Percentiles rank a stretch among this genome's conserved stretches.
phyloP scores from a whole-genome alignment of 2,888 invertebrate genomes.

The Phania funesta region DNA sequence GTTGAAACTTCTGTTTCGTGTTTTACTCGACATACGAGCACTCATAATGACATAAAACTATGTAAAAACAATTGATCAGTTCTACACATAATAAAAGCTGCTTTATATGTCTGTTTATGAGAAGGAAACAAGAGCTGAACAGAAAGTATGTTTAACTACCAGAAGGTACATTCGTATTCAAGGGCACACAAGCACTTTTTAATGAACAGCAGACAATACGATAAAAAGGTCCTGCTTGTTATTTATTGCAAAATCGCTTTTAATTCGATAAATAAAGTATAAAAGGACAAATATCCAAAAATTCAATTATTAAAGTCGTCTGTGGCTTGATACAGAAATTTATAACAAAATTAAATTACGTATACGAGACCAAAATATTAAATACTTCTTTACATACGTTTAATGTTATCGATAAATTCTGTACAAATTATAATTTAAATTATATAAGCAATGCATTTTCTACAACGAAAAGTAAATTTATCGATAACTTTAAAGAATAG shows the following conservation, averaged over 20 bases:
- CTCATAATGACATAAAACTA: too few relatives aligned
- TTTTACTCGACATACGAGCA: slow-evolving; percentile 1
- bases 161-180: neutral
- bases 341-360: neutral
- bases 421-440: too few relatives aligned
- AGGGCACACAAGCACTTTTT: neutral
- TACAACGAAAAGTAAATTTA: neutral
- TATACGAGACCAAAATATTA: neutral
- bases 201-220: neutral
- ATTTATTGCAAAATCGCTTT: neutral
- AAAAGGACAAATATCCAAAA: neutral
- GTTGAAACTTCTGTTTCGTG: neutral
- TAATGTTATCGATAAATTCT: neutral
- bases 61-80: slow-evolving; percentile 28
- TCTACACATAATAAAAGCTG: slow-evolving; percentile 32
- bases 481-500: neutral
- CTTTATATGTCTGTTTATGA: slow-evolving; percentile 11
- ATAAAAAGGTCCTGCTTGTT: neutral
- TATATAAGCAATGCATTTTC: too few relatives aligned
- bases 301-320: neutral
- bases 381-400: too few relatives aligned
- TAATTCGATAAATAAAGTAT: neutral
- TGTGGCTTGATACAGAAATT: neutral
- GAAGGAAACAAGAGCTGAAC: neutral
- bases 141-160: too few relatives aligned